These are phyloP conservation scores for Alaudala cheleensis DNA, from an alignment of 2,113 vertebrate genomes.

Conservation along the genomic window DNA sequence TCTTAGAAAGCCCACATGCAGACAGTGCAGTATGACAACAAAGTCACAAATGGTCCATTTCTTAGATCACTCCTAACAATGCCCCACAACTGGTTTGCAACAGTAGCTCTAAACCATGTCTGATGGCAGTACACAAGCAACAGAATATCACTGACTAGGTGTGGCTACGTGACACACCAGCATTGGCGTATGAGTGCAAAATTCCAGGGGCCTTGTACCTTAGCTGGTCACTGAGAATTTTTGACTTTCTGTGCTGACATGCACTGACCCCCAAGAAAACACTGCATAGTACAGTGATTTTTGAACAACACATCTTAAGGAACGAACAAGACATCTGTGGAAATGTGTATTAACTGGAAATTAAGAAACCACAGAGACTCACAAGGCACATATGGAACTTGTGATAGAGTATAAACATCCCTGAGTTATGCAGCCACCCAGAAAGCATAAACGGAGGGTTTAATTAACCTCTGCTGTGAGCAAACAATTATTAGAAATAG, in stretches of 20 bases:
- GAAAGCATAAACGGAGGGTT: not conserved
- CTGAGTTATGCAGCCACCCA: not conserved
- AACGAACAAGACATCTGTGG: not conserved
- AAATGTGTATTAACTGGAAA: not conserved
- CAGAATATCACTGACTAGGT: not conserved
- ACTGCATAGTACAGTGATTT: not conserved
- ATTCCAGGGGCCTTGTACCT: not conserved
- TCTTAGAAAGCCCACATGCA: not conserved
- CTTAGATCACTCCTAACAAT: not conserved
- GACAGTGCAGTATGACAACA: not conserved
- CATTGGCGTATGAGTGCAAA: accelerated
- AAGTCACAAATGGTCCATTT: not conserved
- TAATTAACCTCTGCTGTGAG: not conserved
- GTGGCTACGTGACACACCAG: not conserved
- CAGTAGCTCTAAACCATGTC: not conserved
- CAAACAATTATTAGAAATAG: not conserved
- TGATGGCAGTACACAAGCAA: not conserved
- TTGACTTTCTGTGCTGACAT: no score
- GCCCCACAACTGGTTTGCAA: not conserved
- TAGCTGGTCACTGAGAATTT: no score
- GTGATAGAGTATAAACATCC: not conserved
- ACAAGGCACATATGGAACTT: not conserved
- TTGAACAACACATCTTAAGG: not conserved
- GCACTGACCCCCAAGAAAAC: no score
- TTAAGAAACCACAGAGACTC: not conserved